These are phyloP conservation scores for Crotalus adamanteus DNA, from an alignment of 2,797 vertebrate species.

Conservation along the genomic window DNA sequence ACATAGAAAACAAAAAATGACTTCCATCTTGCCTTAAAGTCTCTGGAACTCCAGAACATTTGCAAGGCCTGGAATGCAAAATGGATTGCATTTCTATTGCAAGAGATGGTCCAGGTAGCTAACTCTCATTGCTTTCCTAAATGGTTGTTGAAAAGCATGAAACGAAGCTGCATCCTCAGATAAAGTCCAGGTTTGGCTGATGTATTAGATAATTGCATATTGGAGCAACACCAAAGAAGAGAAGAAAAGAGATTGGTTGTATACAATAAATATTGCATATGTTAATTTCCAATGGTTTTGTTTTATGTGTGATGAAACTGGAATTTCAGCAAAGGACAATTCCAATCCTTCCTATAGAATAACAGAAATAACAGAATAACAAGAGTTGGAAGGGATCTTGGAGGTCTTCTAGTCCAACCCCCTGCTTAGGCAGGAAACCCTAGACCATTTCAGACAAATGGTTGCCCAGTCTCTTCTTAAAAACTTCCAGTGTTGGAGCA, in stretches of 20 bases:
- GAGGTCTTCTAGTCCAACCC: not conserved
- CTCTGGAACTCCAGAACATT: not conserved
- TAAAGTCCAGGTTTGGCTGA: not conserved
- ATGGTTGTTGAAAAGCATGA: not conserved
- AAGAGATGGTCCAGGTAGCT: not conserved
- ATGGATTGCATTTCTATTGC: not conserved
- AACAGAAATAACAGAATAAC: not conserved
- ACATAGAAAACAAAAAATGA: not conserved
- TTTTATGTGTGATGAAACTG: not conserved
- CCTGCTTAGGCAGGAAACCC: not conserved
- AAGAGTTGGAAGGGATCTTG: not conserved
- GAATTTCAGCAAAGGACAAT: not conserved
- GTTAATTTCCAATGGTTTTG: not conserved
- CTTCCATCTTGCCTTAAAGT: not conserved
- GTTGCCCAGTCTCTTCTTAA: not conserved
- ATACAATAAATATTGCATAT: not conserved
- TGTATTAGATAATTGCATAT: not conserved
- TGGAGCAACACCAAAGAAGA: not conserved
- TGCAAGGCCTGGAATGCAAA: not conserved
- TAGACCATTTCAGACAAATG: not conserved
- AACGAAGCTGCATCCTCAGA: not conserved
- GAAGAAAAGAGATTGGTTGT: not conserved
- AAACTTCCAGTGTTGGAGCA: not conserved
- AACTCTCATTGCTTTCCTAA: not conserved
- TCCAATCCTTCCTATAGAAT: not conserved